Evolutionary conservation across 2,797 vertebrate species (phyloP).

Genomic region (Macropodus opercularis): DNA sequence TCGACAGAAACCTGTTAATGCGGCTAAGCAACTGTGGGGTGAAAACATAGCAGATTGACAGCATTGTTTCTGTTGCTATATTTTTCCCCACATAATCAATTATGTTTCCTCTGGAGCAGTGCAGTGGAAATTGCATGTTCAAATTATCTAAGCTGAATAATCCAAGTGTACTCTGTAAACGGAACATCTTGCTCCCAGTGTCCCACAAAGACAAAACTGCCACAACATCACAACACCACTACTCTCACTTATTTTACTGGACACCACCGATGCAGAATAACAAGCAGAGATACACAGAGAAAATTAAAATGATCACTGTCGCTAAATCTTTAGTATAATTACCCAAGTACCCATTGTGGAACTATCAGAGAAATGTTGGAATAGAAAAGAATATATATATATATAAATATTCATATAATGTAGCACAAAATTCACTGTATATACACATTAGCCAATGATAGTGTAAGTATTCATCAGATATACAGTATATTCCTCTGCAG

Average conservation of each 20-base stretch:
- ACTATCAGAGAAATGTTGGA: neutral
- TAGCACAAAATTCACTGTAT: too few species aligned
- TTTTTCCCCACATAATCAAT: conserved; percentile 40
- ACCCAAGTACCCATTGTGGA: too few species aligned
- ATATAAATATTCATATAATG: too few species aligned
- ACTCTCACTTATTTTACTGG: conserved; percentile 4
- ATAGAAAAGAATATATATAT: too few species aligned
- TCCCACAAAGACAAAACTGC: conserved; percentile 16
- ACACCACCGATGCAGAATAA: neutral
- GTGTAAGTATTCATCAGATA: too few species aligned
- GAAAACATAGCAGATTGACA: conserved; percentile 31
- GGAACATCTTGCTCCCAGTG: conserved; percentile 16
- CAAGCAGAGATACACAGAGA: neutral
- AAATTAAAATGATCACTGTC: too few species aligned
- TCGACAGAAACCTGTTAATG: conserved; percentile 8
- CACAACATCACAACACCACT: conserved; percentile 12
- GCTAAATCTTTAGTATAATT: too few species aligned
- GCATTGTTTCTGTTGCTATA: conserved; percentile 32
- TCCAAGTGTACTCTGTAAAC: conserved; percentile 17
- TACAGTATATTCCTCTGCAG: too few species aligned
- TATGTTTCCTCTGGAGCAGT: conserved; percentile 11
- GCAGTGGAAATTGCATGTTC: conserved; percentile 31
- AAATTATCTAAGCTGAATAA: conserved; percentile 38
- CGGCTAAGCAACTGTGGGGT: neutral
- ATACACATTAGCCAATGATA: too few species aligned